Evolutionary conservation across 2,888 invertebrate species (phyloP).

Genomic region (Acrocera orbiculus): DNA sequence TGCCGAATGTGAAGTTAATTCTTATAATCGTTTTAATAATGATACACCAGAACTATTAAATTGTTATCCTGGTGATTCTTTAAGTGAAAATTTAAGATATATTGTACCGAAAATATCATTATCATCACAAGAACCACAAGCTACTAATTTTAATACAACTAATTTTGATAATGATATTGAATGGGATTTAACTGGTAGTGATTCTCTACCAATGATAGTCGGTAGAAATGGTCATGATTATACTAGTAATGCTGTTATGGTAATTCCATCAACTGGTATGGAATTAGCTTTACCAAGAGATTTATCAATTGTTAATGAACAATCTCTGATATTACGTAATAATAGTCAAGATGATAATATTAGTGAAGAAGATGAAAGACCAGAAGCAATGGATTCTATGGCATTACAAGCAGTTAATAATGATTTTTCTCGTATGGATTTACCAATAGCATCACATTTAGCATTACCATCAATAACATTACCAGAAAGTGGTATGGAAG

Average conservation of each 20-base stretch:
- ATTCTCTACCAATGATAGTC: constrained; percentile 31
- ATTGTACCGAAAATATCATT: constrained; percentile 45
- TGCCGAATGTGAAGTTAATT: constrained; percentile 13
- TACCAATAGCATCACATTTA: constrained; percentile 16
- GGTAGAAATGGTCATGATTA: constrained; percentile 17
- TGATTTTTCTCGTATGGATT: constrained; percentile 6
- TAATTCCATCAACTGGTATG: constrained; percentile 21
- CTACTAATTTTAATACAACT: constrained; percentile 34
- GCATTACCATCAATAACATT: constrained; percentile 25
- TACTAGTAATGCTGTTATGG: constrained; percentile 14
- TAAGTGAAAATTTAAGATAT: constrained; percentile 58
- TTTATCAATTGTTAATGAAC: constrained; percentile 30
- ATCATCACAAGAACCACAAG: constrained; percentile 37
- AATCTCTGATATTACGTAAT: constrained; percentile 24
- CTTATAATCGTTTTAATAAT: constrained; percentile 19
- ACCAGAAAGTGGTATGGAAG: constrained; percentile 29
- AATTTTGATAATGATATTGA: constrained; percentile 59
- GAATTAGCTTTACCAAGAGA: constrained; percentile 32
- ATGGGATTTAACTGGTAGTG: constrained; percentile 53
- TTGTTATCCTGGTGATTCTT: constrained; percentile 55
- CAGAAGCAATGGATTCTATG: constrained; percentile 17
- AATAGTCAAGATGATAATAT: constrained; percentile 21
- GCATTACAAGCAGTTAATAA: constrained; percentile 17
- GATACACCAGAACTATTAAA: constrained; percentile 32
- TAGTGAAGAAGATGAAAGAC: constrained; percentile 18